Base-by-base conservation (phyloP, 2,888 invertebrate genomes). In the Pseudococcus viburni region DNA sequence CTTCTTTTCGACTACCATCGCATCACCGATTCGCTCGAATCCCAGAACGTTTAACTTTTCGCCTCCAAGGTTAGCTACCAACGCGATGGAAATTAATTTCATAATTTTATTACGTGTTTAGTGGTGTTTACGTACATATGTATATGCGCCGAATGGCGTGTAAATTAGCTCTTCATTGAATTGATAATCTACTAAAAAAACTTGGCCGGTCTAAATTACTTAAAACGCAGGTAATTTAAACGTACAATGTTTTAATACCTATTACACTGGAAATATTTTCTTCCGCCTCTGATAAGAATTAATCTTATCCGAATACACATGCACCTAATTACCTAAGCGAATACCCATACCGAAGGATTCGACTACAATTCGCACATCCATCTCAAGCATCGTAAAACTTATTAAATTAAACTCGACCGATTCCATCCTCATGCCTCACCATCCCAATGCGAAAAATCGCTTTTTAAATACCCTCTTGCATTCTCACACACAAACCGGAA, bases 71-170 rank as follows among this genome's bases (percentile, higher is more conserved):
- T 59, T 19, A 17, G 55, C 17, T 19, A 19, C 59, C n/a, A 6
- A 59, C 59, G 6, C 19, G 59, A 19, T 19, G 6, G 19, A 59
- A 19, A 59, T 59, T 59, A 59, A 59, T 59, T 59, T 59, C 59
- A 59, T 59, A 59, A 59, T 59, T 59, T 59, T 59, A 59, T 59
- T 59, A 59, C 59, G 59, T 59, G 59, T 59, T 59, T 59, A 59
- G 59, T 9, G 59, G 59, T 59, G 59, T 59, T 59, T 59, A 59
- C 59, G 59, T 59, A 19, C 51, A 51, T 4, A 17, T 51, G 12
- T 51, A 51, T 33, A 51, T 17, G 17, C 51, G 17, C 51, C 17
- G 17, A 17, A 15, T 5, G 17, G 51, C 19, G 5, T 59, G 59
- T 19, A 59, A 59, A 59, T 59, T 59, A 59, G 19, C 59, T 46